Evolutionary conservation across 64 coral and sea anemone genomes (phyloP).

Genomic region (Catalaphyllia jardinei): DNA sequence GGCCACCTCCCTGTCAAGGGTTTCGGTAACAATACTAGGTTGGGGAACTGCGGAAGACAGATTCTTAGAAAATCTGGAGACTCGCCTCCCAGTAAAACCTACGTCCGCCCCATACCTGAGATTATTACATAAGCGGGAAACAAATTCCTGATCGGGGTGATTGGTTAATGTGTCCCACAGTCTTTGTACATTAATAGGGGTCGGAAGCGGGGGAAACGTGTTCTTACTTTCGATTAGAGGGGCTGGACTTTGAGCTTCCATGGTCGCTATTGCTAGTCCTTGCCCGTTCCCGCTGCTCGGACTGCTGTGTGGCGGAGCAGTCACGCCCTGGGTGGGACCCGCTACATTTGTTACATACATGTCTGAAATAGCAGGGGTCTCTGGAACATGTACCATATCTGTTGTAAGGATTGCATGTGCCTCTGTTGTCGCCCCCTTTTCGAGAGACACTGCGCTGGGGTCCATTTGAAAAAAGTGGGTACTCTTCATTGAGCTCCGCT

Average conservation of each 20-base stretch:
- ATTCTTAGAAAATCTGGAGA: slow-evolving; percentile 19
- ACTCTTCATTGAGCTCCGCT: slow-evolving; percentile 1
- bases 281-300: neutral
- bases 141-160: no score
- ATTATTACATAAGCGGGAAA: no score
- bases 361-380: slow-evolving; percentile 1
- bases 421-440: neutral
- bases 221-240: neutral
- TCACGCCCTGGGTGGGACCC: neutral
- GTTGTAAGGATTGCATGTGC: slow-evolving; percentile 36
- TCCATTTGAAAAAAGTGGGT: slow-evolving; percentile 46
- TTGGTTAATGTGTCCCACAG: no score
- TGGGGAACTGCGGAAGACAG: slow-evolving; percentile 34
- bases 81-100: neutral
- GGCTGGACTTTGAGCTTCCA: neutral
- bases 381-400: neutral
- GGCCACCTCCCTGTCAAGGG: neutral
- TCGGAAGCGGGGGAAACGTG: no score
- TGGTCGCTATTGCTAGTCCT: neutral
- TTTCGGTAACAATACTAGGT: slow-evolving; percentile 12
- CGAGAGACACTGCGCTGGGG: slow-evolving; percentile 11
- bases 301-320: neutral
- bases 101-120: slow-evolving; percentile 14
- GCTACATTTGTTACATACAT: slow-evolving; percentile 24
- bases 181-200: no score